A percentile compares a stretch with the other conserved stretches of the same genome.
These are phyloP conservation scores for Zapornia atra DNA, from an alignment of 2,113 vertebrate genomes.

Conservation along the genomic window DNA sequence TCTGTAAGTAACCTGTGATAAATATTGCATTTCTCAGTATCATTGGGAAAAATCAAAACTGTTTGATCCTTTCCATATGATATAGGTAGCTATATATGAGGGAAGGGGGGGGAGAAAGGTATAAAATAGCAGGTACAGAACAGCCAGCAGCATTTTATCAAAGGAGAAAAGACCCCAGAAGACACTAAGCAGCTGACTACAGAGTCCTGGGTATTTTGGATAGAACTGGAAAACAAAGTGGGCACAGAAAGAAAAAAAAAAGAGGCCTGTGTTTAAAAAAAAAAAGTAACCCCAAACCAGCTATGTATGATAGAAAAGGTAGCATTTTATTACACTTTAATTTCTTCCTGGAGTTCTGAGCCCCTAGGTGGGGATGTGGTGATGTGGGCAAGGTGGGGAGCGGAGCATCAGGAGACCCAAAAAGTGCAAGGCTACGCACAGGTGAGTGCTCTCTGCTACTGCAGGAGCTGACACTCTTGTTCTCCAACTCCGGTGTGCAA, in stretches of 20 bases:
- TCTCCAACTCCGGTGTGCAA: neutral
- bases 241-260: neutral
- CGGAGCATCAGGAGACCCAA: neutral
- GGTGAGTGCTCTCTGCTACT: neutral
- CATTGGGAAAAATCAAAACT: slow-evolving; percentile 70
- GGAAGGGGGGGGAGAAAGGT: neutral
- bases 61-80: slow-evolving; percentile 79
- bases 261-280: neutral
- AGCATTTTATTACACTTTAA: neutral
- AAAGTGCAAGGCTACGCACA: neutral
- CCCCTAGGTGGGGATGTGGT: neutral
- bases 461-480: neutral
- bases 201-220: neutral
- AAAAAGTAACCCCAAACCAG: neutral
- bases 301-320: neutral
- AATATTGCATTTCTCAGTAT: slow-evolving; percentile 82
- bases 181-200: neutral
- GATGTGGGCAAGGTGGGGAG: neutral
- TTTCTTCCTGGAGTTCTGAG: neutral
- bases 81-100: slow-evolving; percentile 68
- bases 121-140: slow-evolving; percentile 49
- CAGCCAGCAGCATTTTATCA: slow-evolving; percentile 71
- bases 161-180: slow-evolving; percentile 57
- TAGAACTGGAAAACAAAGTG: slow-evolving; percentile 22
- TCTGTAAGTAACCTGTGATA: slow-evolving; percentile 79